Evolutionary conservation across 1,140 invertebrate species (phyloP), one percentile per base, ranked within the genome.

Genomic region (Aporrectodea caliginosa): DNA sequence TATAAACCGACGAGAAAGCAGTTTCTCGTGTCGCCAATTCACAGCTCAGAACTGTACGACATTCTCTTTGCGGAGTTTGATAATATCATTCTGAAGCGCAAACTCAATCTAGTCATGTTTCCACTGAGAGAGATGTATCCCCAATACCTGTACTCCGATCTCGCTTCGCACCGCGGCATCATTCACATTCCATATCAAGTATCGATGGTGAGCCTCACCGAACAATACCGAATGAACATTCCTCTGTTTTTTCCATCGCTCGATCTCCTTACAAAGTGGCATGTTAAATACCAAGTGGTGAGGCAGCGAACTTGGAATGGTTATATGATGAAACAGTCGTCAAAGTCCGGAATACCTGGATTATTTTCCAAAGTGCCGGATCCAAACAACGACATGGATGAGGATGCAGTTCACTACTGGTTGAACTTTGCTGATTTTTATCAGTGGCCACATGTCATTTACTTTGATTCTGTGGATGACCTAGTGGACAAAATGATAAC

Each of bases 211-310:
- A 81, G 80, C 73, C 71, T 81, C 30, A 81, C 80, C 43, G 80
- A 81, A 72, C 80, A 81, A 70, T 81, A 81, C 34, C 69, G 80
- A 2, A 81, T 81, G 80, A 81, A 81, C 72, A 81, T 81, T 27
- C 80, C 80, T 35, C 71, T 81, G n/a, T 81, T 81, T 69, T 73
- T 81, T 77, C 80, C 80, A 6, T 43, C 77, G 30, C 31, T 81
- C 22, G 77, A 79, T 34, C 73, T 81, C 16, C 68, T 81, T 22
- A 71, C 80, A 32, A 78, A 68, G 34, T 81, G 80, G 80, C 80
- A 81, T 33, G 35, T 81, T 14, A 68, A 81, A 33, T 78, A 78
- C 73, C 77, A 75, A 43, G 78, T 81, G 29, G 82, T 81, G 16
- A 30, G 70, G 16, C 78, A 82, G 71, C 35, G 81, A 71, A 82